These are phyloP conservation scores for Tokudaia muenninki DNA, from an alignment of 2,797 vertebrate species.

Conservation along the genomic window DNA sequence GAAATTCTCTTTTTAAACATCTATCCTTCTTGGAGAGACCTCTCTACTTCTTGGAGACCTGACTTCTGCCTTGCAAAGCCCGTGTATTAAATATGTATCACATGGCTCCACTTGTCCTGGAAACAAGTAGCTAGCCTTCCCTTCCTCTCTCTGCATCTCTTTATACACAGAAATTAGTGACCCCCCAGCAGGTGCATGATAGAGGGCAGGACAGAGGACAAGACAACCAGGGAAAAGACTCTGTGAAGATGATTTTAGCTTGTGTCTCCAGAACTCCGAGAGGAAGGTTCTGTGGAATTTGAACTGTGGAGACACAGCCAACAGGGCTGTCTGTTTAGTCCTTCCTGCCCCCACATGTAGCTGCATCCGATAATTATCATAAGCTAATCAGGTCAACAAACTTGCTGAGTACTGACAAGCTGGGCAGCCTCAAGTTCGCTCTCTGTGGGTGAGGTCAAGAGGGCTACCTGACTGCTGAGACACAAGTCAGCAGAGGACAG, in stretches of 20 bases:
- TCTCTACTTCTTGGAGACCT: conserved; percentile 53
- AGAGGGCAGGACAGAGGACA: conserved; percentile 66
- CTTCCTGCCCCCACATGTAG: conserved; percentile 19
- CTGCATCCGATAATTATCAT: conserved; percentile 70
- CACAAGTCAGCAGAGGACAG: conserved; percentile 42
- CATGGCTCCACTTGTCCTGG: conserved; percentile 51
- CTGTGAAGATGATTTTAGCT: conserved; percentile 57
- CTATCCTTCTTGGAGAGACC: conserved; percentile 59
- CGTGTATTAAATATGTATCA: conserved; percentile 69
- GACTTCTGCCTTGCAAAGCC: conserved; percentile 25
- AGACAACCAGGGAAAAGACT: conserved; percentile 50
- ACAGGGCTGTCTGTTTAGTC: conserved; percentile 53
- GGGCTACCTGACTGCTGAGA: conserved; percentile 51
- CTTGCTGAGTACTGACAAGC: conserved; percentile 76
- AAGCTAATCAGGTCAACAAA: conserved; percentile 76
- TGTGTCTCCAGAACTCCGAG: conserved; percentile 65
- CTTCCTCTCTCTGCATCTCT: conserved; percentile 59
- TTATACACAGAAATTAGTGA: conserved; percentile 68
- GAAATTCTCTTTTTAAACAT: conserved; percentile 47
- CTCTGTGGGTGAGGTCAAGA: conserved; percentile 52
- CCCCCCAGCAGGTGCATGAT: conserved; percentile 44
- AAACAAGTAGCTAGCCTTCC: conserved; percentile 58
- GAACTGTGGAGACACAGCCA: conserved; percentile 67
- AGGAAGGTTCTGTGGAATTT: conserved; percentile 63
- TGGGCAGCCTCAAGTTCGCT: conserved; percentile 59